Evolutionary conservation across 2,888 invertebrate genomes (phyloP), one percentile per base, ranked within the genome.

Genomic region (Nomada hirtipes): DNA sequence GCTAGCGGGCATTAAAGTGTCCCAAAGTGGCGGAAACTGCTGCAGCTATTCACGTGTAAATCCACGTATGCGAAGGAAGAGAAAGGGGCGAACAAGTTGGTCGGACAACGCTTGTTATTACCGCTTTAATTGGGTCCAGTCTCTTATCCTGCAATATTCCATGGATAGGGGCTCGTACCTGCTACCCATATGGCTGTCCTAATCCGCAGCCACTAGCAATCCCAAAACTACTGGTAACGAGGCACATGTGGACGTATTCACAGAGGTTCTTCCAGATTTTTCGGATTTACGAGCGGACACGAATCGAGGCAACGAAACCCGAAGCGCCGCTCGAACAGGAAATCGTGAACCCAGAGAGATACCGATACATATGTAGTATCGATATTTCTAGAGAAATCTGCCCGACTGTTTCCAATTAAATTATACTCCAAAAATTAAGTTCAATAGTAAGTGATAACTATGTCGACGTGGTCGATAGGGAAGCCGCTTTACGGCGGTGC

Each of bases 71-170:
- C 68, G 81, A 80, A 65, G 64, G 10, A 61, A 73, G 76, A 64
- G 68, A 61, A 79, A 79, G 73, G 55, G 55, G 72, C 67, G 64
- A 65, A 47, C 47, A 71, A 59, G 83, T 75, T 65, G 84, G 67
- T 72, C 63, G 76, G 68, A 65, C 79, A 82, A 79, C 68, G 76
- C 88, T 91, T 91, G 91, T 93, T 93, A 93, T 93, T 92, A 91
- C 90, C 88, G 88, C 90, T 93, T 93, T 92, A 93, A 93, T 93
- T 91, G 91, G 90, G 90, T 92, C 89, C 91, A 90, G 90, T 92
- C 92, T 91, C 92, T 93, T 92, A 92, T 92, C 90, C 92, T 44
- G 91, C 90, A 89, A 91, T 93, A 91, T 91, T 90, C 89, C 63
- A 65, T 76, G 72, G 59, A 65, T 59, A 79, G 73, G 64, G 70